Base-by-base conservation (phyloP, 2,113 vertebrate genomes). In the Sinocyclocheilus anophthalmus region DNA sequence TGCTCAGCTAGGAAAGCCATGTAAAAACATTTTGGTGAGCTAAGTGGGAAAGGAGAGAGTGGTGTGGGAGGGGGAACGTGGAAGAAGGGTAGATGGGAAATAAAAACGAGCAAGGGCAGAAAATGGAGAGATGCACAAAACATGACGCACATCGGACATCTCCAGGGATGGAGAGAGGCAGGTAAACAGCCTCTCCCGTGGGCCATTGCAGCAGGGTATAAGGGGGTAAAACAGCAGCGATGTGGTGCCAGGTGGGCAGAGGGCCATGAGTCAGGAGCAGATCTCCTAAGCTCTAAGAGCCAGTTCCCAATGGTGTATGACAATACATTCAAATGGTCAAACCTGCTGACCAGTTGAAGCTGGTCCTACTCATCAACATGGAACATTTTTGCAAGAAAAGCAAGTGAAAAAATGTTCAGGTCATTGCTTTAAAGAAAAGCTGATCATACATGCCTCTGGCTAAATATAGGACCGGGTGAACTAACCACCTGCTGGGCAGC, bases 1-100 rank as follows among this genome's bases (percentile, higher is more conserved):
- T 70, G 89, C 88, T 85, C 81, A 81, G 73, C 92, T 93, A 93
- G 93, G 92, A 91, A 91, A 92, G 92, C 91, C 91, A 88, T 88
- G 86, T 76, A 92, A 94, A 93, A 93, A 93, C 90, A 92, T 91
- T 90, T 53, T 80, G 81, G 92, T 18, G 88, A 91, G 81, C 69
- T 73, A 75, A 70, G 50, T 13, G 20, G 81, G 73, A 73, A 50
- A 24, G 53, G 61, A 12, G 53, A 55, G 65, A 85, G 63, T 39
- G 39, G 80, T 85, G 72, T 83, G 67, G 76, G 86, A 86, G 3
- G 24, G 45, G 16, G 50, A 69, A 61, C 8, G 26, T 26, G 50
- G 18, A 87, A 90, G 89, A 69, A 22, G 39, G 22, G 55, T 50
- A 39, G 76, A 42, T 42, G 37, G 70, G 69, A 61, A 61, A 73